A percentile compares a stretch with the other conserved stretches of the same genome.
Evolutionary conservation across 2,113 vertebrate genomes (phyloP).

Genomic region (Stictonetta naevosa): DNA sequence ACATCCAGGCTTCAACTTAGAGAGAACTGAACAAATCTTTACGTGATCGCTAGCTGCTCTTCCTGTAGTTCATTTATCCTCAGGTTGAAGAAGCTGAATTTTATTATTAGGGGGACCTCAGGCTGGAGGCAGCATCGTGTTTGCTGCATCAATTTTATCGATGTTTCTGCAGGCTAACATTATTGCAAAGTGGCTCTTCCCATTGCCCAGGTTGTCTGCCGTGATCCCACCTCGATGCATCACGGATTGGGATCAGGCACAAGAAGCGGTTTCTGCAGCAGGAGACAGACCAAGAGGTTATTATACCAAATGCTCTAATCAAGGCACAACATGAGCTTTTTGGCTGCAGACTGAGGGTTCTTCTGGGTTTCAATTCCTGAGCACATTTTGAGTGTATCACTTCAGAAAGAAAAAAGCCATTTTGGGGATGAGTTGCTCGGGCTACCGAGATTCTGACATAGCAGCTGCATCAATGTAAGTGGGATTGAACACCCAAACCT

Average conservation of each 20-base stretch:
- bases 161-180: background rate
- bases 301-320: background rate
- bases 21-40: background rate
- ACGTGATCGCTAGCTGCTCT: background rate
- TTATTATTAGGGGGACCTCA: background rate
- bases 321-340: background rate
- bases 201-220: constrained; percentile 27
- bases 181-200: constrained; percentile 53
- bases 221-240: constrained; percentile 29
- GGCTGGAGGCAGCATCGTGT: background rate
- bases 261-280: constrained; percentile 54
- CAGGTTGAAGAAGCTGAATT: background rate
- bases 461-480: background rate
- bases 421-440: background rate
- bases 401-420: background rate
- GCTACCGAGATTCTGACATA: background rate
- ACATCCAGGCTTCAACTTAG: background rate
- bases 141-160: background rate
- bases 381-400: background rate
- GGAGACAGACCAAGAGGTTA: background rate
- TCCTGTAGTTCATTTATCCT: background rate
- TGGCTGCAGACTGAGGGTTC: background rate
- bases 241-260: constrained; percentile 6
- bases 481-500: constrained; percentile 4
- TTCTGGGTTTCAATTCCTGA: background rate